Base-by-base conservation (phyloP, 2,888 invertebrate genomes). In the Alcis repandata region DNA sequence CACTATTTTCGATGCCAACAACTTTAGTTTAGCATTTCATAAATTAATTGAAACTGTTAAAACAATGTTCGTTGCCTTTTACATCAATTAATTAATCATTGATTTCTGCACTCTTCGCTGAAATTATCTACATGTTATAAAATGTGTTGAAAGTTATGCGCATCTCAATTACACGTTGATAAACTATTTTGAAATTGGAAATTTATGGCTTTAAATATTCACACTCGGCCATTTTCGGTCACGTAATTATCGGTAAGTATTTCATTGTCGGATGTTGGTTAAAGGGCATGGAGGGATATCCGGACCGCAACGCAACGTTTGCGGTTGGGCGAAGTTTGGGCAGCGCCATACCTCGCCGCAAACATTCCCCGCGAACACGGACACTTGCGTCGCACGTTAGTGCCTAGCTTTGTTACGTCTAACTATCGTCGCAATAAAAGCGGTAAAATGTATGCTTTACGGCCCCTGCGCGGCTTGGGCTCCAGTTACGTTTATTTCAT, bases 161-260 rank as follows among this genome's bases (percentile, higher is more conserved):
- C 27, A 27, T 27, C 27, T 27, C 27, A 27, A 4, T 27, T 27
- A 27, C n/a, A n/a, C n/a, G 6, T 27, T 6, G 27, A 27, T 6
- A 27, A 27, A 27, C 27, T 27, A 27, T 27, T 27, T 27, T 27
- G 27, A 27, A 27, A 27, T 27, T 27, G 27, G 3, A 27, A 27
- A 0, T n/a, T n/a, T n/a, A 13, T n/a, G n/a, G 4, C n/a, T 13
- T 38, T 13, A 11, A 20, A 32, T 15, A 15, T 27, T 27, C 0
- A n/a, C 15, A 22, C 10, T 13, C 15, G 27, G 1, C 27, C 7
- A 41, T 70, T 78, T 74, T 70, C 63, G 69, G 75, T 82, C 76
- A 80, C 78, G 78, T 79, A 81, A 83, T 85, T 85, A 85, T 83
- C 78, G 83, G 80, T n/a, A n/a, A n/a, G n/a, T 80, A 82, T 84